Conservation (phyloP, 2,888 invertebrate genomes). For the Aproaerema taeniolella region DNA sequence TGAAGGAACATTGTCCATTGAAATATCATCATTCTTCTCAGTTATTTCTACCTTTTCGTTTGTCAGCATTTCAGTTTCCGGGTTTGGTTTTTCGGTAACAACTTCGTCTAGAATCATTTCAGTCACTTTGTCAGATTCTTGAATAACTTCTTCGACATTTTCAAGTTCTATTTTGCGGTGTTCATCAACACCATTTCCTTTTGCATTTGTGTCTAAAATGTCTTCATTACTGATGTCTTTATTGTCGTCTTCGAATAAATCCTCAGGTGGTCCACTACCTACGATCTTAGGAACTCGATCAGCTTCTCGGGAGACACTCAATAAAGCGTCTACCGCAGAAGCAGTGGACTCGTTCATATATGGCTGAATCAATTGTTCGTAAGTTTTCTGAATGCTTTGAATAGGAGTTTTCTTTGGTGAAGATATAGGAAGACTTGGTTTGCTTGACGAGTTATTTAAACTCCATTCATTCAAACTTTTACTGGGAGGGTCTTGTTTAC, state of each 20-base stretch:
- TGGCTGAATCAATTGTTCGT: slow-evolving; percentile 30
- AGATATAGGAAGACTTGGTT: too few species aligned
- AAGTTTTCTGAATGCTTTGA: slow-evolving; percentile 27
- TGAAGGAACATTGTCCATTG: slow-evolving; percentile 43
- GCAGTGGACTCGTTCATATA: slow-evolving; percentile 63
- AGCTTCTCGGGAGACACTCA: slow-evolving; percentile 62
- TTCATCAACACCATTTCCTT: slow-evolving; percentile 23
- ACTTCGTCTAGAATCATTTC: background rate
- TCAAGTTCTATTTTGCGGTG: slow-evolving; percentile 19
- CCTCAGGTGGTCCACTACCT: slow-evolving; percentile 63
- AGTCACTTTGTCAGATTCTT: slow-evolving; percentile 13
- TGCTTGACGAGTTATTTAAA: too few species aligned
- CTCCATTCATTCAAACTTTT: too few species aligned
- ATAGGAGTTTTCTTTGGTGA: too few species aligned
- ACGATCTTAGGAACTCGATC: slow-evolving; percentile 61
- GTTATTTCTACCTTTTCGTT: slow-evolving; percentile 1
- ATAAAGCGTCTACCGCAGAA: slow-evolving; percentile 65
- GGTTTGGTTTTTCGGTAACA: background rate
- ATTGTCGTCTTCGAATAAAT: slow-evolving; percentile 66
- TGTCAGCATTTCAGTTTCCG: background rate
- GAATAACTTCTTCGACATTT: slow-evolving; percentile 7
- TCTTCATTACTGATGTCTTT: slow-evolving; percentile 34
- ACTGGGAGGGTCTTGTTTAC: too few species aligned
- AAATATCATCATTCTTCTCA: slow-evolving; percentile 10
- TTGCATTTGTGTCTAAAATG: slow-evolving; percentile 24